These are phyloP conservation scores for Corythornis madagascariensis DNA, from an alignment of 2,113 vertebrate genomes.

Conservation along the genomic window DNA sequence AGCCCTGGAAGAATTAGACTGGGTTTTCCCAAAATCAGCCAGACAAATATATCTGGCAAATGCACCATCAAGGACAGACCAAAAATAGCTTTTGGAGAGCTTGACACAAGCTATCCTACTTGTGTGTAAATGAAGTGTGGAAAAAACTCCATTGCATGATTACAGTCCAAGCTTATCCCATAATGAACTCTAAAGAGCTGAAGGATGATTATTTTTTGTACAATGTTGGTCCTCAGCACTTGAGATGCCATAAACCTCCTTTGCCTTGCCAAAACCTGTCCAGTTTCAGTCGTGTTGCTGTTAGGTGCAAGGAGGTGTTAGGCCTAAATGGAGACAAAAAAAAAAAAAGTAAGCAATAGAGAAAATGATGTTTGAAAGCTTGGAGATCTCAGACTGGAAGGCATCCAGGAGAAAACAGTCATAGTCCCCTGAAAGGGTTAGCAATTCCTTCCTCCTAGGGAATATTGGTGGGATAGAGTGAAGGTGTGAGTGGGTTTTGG, in stretches of 20 bases:
- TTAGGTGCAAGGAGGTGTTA: not conserved
- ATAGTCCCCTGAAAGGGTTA: not conserved
- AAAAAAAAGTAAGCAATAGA: accelerated
- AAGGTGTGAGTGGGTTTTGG: not conserved
- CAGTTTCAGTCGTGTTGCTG: not conserved
- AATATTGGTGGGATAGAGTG: not conserved
- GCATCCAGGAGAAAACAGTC: not conserved
- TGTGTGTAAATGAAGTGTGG: not conserved
- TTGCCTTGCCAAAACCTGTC: not conserved
- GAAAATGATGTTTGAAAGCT: not conserved
- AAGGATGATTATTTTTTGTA: not conserved
- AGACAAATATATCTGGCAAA: not conserved
- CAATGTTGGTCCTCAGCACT: not conserved
- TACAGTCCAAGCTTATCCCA: not conserved
- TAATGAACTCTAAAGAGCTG: not conserved
- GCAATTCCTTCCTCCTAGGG: not conserved
- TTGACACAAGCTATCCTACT: not conserved
- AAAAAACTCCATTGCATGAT: not conserved
- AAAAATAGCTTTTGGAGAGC: not conserved
- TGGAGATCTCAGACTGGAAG: not conserved
- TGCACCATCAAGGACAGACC: not conserved
- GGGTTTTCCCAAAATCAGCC: not conserved
- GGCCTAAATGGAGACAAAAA: not conserved
- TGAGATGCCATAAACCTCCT: not conserved
- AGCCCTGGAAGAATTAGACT: not conserved